Conservation (phyloP, 2,113 vertebrate species). For the Empidonax alnorum region DNA sequence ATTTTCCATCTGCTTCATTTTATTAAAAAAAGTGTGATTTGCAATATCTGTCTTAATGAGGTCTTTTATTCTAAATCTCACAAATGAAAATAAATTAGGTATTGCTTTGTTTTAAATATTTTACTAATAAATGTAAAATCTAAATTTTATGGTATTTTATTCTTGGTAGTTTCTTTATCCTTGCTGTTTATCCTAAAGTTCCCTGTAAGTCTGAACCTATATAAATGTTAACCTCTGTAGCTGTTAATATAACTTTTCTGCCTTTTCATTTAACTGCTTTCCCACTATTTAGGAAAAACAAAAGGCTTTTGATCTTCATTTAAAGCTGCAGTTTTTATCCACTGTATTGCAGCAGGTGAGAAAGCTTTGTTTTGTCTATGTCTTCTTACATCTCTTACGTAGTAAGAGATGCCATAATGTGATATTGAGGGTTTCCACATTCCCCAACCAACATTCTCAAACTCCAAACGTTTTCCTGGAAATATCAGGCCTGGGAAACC, state of each 20-base stretch:
- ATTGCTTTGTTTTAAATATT: background rate
- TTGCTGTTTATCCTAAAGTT: constrained; percentile 1
- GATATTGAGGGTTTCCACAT: constrained; percentile 43
- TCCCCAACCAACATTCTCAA: background rate
- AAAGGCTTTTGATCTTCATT: constrained; percentile 78
- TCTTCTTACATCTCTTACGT: background rate
- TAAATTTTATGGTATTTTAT: background rate
- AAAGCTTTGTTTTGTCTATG: constrained; percentile 34
- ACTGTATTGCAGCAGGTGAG: constrained; percentile 86
- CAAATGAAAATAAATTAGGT: background rate
- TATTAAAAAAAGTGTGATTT: background rate
- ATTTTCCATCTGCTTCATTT: background rate
- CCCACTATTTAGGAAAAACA: constrained; percentile 72
- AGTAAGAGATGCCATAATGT: constrained; percentile 34
- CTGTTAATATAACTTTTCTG: constrained; percentile 56
- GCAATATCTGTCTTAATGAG: background rate
- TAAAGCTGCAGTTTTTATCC: constrained; percentile 83
- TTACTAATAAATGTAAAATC: background rate
- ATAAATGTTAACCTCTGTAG: background rate
- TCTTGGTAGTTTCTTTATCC: background rate
- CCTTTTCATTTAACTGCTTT: constrained; percentile 66
- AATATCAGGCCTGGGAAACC: background rate
- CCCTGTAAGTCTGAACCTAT: constrained; percentile 11
- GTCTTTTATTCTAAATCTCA: background rate
- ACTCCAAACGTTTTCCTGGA: background rate